Base-by-base conservation (phyloP, 2,888 invertebrate genomes). In the Globia sparganii region DNA sequence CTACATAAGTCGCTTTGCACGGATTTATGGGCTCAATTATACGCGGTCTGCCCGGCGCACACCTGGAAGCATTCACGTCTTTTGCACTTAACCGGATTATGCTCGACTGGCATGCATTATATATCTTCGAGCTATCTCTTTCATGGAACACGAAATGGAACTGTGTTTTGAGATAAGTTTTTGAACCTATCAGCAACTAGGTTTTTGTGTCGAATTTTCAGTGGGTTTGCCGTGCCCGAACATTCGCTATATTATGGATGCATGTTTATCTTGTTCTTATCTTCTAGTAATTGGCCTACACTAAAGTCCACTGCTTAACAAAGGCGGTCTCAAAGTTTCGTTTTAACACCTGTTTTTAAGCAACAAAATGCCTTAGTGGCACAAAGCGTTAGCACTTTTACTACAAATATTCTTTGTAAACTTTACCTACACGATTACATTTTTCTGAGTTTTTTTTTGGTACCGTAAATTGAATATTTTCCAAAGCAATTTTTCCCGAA, bases 1-100 rank as follows among this genome's bases (percentile, higher is more conserved):
- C 86, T 91, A 92, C 92, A 91, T 91, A 93, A 95, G 94, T 93
- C 93, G 92, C 91, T 90, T 90, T 89, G 90, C 88, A 65, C 81
- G 91, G 94, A 96, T 96, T 96, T 96, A 96, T 96, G 91, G 92
- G 93, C 90, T 91, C 95, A 95, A 96, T 96, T 96, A 96, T 93
- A 94, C 92, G 94, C 92, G 93, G 92, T 92, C 91, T 91, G 91
- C 89, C 90, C 86, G 91, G 69, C 71, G 88, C 87, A 77, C 84
- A 89, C 86, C 87, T 89, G 87, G 83, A 84, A 89, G 89, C 87
- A 85, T 84, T 83, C 79, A 77, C 76, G 90, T 91, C 92, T 92
- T 91, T 92, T 91, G 90, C 88, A 88, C 89, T 94, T 90, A 91
- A 92, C 90, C 85, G 90, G 91, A 92, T 92, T 91, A 90, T 86